A percentile compares a stretch with the other conserved stretches of the same genome.
Evolutionary conservation across 2,113 vertebrate genomes (phyloP).

Genomic region (Odocoileus virginianus): DNA sequence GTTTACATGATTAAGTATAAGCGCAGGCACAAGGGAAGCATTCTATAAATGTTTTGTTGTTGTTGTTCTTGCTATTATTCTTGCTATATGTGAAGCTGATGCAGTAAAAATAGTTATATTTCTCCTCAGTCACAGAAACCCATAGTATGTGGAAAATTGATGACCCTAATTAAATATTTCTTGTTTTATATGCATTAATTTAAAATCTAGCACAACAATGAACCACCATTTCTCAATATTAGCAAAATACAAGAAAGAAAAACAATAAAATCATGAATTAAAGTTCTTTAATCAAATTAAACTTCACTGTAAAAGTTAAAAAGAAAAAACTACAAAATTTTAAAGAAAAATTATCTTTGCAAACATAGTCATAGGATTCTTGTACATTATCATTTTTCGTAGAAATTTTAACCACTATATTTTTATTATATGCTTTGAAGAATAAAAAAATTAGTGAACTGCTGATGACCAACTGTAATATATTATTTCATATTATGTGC

Average conservation of each 20-base stretch:
- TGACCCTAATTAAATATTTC: neutral
- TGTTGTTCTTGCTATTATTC: neutral
- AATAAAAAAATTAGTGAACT: neutral
- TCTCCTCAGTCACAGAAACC: neutral
- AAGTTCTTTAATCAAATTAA: neutral
- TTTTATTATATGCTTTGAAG: neutral
- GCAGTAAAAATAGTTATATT: neutral
- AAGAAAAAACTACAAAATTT: neutral
- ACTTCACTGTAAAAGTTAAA: neutral
- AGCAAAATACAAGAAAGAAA: neutral
- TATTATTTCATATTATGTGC: neutral
- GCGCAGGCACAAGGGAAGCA: neutral
- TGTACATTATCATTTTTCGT: neutral
- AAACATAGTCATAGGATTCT: neutral
- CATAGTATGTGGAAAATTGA: neutral
- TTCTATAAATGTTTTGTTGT: neutral
- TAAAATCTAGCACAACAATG: neutral
- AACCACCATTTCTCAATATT: neutral
- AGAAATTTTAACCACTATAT: neutral
- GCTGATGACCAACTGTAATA: neutral
- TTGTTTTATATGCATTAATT: neutral
- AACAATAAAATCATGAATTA: neutral
- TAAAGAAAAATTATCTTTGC: conserved; percentile 13
- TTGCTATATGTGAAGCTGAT: neutral
- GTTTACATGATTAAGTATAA: neutral